Evolutionary conservation across 2,797 vertebrate genomes (phyloP).

Genomic region (Anomalospiza imberbis): DNA sequence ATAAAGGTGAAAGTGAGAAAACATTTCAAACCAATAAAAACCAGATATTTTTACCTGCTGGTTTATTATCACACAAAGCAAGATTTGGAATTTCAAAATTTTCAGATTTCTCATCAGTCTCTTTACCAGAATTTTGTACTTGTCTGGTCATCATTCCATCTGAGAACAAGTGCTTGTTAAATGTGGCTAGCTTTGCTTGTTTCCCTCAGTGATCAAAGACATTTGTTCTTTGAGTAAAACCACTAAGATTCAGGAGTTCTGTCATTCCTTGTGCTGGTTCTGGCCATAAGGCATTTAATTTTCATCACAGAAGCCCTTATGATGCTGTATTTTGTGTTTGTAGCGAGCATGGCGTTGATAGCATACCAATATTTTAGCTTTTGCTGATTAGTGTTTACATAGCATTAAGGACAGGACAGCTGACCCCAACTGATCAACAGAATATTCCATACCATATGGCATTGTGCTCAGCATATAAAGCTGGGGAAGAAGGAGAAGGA

Average conservation of each 20-base stretch:
- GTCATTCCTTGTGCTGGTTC: neutral
- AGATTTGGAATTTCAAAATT: neutral
- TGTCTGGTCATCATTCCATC: neutral
- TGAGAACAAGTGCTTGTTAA: neutral
- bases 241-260: neutral
- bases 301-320: neutral
- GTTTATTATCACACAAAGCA: neutral
- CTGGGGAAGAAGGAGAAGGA: neutral
- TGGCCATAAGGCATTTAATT: neutral
- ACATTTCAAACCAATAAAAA: neutral
- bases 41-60: neutral
- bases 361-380: neutral
- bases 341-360: neutral
- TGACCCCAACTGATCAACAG: neutral
- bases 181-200: accelerated
- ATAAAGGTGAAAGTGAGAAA: neutral
- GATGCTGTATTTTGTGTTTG: neutral
- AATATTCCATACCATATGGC: neutral
- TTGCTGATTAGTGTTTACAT: neutral
- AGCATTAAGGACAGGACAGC: neutral
- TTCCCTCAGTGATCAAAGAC: neutral
- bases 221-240: neutral
- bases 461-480: neutral
- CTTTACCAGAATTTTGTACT: neutral
- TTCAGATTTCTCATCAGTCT: neutral